Conservation (phyloP, 2,888 invertebrate species). For the Orgyia antiqua region DNA sequence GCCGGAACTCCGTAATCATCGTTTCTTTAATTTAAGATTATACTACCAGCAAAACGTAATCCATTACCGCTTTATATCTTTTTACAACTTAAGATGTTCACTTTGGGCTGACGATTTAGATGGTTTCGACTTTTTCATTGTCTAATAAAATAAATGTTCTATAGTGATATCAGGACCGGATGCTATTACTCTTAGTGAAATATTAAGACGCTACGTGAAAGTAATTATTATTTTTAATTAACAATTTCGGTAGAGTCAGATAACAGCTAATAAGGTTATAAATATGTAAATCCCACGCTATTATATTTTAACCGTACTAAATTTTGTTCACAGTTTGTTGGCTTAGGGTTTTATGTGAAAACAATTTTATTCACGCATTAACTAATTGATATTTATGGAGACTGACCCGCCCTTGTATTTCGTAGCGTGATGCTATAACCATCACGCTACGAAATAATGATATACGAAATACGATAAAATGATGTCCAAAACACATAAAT, state of each 20-base stretch:
- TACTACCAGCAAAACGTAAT: constrained; percentile 25
- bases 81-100: constrained; percentile 13
- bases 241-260: neutral
- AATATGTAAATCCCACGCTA: neutral
- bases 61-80: constrained; percentile 19
- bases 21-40: constrained; percentile 47
- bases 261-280: neutral
- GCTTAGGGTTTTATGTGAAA: neutral
- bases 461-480: no score
- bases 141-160: constrained; percentile 5
- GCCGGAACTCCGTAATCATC: constrained; percentile 40
- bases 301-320: neutral
- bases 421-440: no score
- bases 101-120: constrained; percentile 12
- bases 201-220: constrained; percentile 10
- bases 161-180: constrained; percentile 3
- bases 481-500: no score
- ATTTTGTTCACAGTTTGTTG: no score
- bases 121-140: constrained; percentile 10
- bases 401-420: no score
- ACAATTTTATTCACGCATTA: neutral
- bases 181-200: constrained; percentile 9
- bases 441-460: no score
- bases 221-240: neutral
- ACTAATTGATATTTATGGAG: no score